Conservation (phyloP, 2,797 vertebrate species). For the Nothura maculosa region DNA sequence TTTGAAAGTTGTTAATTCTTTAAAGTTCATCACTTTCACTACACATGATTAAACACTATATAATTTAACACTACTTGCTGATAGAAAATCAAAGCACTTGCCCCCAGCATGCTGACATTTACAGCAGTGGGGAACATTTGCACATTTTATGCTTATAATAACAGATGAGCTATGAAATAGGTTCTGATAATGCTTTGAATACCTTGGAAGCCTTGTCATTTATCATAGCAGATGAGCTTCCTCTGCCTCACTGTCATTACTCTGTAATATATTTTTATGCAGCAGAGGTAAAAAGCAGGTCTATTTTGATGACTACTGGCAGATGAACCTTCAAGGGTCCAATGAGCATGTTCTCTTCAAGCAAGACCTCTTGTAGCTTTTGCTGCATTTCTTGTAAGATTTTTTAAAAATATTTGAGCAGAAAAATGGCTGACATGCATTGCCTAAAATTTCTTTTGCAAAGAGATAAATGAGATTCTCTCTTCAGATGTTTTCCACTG, state of each 20-base stretch:
- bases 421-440: not conserved
- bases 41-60: slow-evolving; percentile 59
- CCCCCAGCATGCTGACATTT: slow-evolving; percentile 69
- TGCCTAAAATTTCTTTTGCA: not conserved
- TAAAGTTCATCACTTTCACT: slow-evolving; percentile 65
- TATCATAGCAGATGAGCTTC: slow-evolving; percentile 52
- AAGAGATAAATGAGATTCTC: not conserved
- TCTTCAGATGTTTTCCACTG: not conserved
- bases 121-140: slow-evolving; percentile 33
- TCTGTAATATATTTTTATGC: not conserved
- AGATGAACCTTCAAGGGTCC: not conserved
- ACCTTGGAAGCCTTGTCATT: slow-evolving; percentile 63
- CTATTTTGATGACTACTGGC: not conserved
- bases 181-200: slow-evolving; percentile 56
- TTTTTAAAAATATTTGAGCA: not conserved
- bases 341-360: not conserved
- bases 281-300: not conserved
- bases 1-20: slow-evolving; percentile 45
- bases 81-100: slow-evolving; percentile 71
- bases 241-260: not conserved
- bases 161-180: slow-evolving; percentile 77
- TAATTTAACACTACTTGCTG: slow-evolving; percentile 60
- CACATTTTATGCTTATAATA: slow-evolving; percentile 69
- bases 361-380: not conserved
- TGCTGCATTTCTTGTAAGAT: not conserved